phyloP scores from a whole-genome alignment of 2,797 vertebrate species.

The Rachycentron canadum region DNA sequence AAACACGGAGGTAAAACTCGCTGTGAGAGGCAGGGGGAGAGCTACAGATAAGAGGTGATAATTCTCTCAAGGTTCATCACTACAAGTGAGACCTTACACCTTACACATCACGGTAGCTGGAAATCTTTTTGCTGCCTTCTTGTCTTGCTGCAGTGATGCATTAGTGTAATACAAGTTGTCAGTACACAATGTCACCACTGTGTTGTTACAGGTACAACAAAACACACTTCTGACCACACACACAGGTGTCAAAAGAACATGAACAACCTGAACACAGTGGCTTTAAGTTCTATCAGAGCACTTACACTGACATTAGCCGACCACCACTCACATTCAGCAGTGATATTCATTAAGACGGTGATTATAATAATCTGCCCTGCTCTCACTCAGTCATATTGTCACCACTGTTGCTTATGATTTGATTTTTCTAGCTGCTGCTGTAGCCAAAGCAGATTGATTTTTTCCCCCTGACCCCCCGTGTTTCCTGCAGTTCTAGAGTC shows the following conservation, averaged over 20 bases:
- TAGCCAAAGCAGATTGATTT: background rate
- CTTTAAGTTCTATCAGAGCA: background rate
- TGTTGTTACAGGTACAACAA: background rate
- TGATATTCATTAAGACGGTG: background rate
- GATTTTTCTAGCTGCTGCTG: background rate
- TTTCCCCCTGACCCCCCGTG: background rate
- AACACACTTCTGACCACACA: background rate
- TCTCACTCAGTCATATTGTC: conserved; percentile 4
- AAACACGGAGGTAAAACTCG: no score
- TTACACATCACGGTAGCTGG: background rate
- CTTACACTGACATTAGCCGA: background rate
- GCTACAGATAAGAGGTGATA: no score
- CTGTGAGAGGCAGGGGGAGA: no score
- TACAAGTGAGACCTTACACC: no score
- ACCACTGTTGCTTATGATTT: conserved; percentile 1
- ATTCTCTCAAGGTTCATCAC: no score
- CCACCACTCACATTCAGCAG: background rate
- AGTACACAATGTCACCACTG: background rate
- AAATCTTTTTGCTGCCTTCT: background rate
- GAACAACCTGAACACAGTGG: background rate
- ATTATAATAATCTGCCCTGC: background rate
- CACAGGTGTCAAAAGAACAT: background rate
- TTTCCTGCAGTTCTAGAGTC: background rate
- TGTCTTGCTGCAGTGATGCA: no score
- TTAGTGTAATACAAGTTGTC: background rate